Base-by-base conservation (phyloP, 2,888 invertebrate species). In the Caenorhabditis sp. region DNA sequence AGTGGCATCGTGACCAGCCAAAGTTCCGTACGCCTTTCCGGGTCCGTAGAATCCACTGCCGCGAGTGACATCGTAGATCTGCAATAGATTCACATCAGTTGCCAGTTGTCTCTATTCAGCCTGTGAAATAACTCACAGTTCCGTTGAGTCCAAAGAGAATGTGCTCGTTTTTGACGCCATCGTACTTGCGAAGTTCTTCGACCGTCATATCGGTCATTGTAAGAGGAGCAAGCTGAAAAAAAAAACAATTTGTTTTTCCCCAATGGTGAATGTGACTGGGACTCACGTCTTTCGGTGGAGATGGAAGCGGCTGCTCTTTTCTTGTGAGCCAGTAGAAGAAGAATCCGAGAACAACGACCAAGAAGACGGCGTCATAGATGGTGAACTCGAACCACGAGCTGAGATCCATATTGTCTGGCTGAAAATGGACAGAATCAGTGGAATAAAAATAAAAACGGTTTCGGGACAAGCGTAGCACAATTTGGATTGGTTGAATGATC, bases 1-100 rank as follows among this genome's bases (percentile, higher is more conserved):
- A 20, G 88, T 88, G 8, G 87, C 88, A 55, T 88, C 88, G 62
- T 83, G 85, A 2, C 87, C 84, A 48, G 87, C 80, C 24, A 88
- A 66, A 15, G 71, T 80, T 45, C 82, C 85, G 61, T 88, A 88
- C 0, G 87, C 66, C 27, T 82, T 82, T 20, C 84, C 86, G 8
- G 86, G 86, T 5, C 88, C 88, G 66, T 88, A 88, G 74, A 87
- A 88, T 26, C 78, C 68, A 5, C 56, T 80, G 35, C 86, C 88
- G 17, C 83, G 83, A 7, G 87, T 82, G 26, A 88, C 87, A 65
- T 88, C 88, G 56, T 82, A 88, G 41, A 88, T 86, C 87, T 87
- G 35, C 17, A 82, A 78, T n/a, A n/a, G n/a, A n/a, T n/a, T n/a
- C n/a, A n/a, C n/a, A n/a, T n/a, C n/a, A n/a, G n/a, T n/a, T n/a